A percentile compares a stretch with the other conserved stretches of the same genome.
Evolutionary conservation across 1,140 invertebrate species (phyloP).

Genomic region (Campodea augens): DNA sequence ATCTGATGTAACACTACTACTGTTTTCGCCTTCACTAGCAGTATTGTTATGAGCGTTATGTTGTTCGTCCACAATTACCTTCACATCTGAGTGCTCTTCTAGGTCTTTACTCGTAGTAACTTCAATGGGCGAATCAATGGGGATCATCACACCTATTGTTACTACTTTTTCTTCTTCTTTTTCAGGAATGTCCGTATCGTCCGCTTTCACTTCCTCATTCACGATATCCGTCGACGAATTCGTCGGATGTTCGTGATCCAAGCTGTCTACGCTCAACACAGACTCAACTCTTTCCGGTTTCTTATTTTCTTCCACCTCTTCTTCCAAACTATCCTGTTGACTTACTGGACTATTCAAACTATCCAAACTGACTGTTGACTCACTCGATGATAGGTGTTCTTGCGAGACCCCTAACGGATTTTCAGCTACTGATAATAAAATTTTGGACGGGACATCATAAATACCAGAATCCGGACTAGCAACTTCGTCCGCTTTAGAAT

Average conservation of each 20-base stretch:
- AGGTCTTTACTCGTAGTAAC: not conserved
- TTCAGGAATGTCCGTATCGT: not conserved
- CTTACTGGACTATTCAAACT: not conserved
- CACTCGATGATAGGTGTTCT: not conserved
- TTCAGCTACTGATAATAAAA: not conserved
- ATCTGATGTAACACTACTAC: too few relatives aligned
- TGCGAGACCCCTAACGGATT: not conserved
- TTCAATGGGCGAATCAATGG: not conserved
- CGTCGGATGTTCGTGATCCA: not conserved
- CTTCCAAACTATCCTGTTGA: not conserved
- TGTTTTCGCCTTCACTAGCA: too few relatives aligned
- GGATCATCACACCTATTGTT: too few relatives aligned
- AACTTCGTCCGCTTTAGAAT: not conserved
- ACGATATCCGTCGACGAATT: not conserved
- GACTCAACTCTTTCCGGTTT: not conserved
- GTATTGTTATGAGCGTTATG: too few relatives aligned
- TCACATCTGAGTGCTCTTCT: not conserved
- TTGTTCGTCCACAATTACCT: too few relatives aligned
- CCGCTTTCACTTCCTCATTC: not conserved
- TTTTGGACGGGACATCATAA: not conserved
- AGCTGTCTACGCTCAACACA: not conserved
- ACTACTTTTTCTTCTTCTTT: too few relatives aligned
- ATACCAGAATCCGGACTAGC: not conserved
- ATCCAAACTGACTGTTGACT: not conserved
- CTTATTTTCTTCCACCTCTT: not conserved